Percentiles rank a stretch among this genome's conserved stretches.
These are phyloP conservation scores for Trachelus iudaicus DNA, from an alignment of 2,888 invertebrate species.

Conservation along the genomic window DNA sequence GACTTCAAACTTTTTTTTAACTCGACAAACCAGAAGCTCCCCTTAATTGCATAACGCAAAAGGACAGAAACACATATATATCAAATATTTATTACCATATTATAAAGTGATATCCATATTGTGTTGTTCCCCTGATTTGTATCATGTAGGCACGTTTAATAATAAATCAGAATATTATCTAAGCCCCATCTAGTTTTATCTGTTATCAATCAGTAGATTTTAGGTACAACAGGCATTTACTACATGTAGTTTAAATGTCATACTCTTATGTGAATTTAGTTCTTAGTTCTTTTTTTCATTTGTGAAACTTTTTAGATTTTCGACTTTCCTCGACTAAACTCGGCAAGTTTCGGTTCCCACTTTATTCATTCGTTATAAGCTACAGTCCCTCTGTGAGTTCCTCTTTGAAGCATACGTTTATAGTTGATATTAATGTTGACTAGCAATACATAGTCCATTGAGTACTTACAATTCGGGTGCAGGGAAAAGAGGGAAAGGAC, in stretches of 20 bases:
- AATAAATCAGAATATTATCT: conserved; percentile 62
- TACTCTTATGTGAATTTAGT: too few relatives aligned
- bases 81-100: conserved; percentile 55
- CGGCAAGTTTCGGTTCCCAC: not conserved
- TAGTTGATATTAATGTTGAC: not conserved
- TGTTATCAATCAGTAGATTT: not conserved
- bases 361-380: too few relatives aligned
- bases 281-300: too few relatives aligned
- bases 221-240: not conserved
- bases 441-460: not conserved
- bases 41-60: conserved; percentile 5
- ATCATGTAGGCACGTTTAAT: conserved; percentile 62
- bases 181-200: conserved; percentile 21
- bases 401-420: not conserved
- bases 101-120: conserved; percentile 56
- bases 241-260: not conserved
- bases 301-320: not conserved
- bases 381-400: too few relatives aligned
- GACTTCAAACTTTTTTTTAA: not conserved
- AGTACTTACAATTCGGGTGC: not conserved
- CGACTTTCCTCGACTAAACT: not conserved
- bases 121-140: conserved; percentile 61
- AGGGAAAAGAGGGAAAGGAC: not conserved
- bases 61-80: conserved; percentile 23
- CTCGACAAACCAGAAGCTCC: not conserved